A percentile compares a stretch with the other conserved stretches of the same genome.
Evolutionary conservation across 2,888 invertebrate genomes (phyloP).

Genomic region (Torymus auratus): DNA sequence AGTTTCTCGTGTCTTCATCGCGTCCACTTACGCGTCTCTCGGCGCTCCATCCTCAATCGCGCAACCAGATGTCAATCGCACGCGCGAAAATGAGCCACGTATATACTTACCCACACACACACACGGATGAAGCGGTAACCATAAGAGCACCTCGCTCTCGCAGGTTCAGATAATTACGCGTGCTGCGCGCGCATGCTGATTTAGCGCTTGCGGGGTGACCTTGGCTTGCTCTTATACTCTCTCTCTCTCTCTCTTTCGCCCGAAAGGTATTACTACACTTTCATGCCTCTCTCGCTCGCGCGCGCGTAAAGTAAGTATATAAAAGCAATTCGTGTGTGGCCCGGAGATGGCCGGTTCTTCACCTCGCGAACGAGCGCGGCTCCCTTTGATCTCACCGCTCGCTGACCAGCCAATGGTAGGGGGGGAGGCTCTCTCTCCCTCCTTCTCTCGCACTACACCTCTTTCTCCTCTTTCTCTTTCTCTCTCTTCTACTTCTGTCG

Average conservation of each 20-base stretch:
- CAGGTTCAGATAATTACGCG: constrained; percentile 34
- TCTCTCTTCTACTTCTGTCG: constrained; percentile 51
- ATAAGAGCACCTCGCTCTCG: too few relatives aligned
- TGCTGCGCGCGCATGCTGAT: constrained; percentile 53
- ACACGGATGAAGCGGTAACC: too few relatives aligned
- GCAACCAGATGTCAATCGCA: neutral
- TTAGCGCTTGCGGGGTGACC: constrained; percentile 56
- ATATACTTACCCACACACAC: too few relatives aligned
- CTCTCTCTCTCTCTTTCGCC: constrained; percentile 28
- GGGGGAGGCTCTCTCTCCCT: constrained; percentile 57
- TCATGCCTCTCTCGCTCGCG: constrained; percentile 61
- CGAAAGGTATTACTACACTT: constrained; percentile 69
- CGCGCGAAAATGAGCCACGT: too few relatives aligned
- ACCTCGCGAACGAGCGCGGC: constrained; percentile 76
- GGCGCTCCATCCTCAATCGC: neutral
- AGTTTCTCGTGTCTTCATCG: too few relatives aligned
- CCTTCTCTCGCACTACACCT: constrained; percentile 27
- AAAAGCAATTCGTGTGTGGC: constrained; percentile 77
- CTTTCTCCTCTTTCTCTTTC: constrained; percentile 35
- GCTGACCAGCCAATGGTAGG: constrained; percentile 70
- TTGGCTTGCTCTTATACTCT: constrained; percentile 27
- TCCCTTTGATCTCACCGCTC: constrained; percentile 74
- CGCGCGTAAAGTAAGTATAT: constrained; percentile 72
- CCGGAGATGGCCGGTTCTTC: constrained; percentile 77
- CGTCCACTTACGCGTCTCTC: too few relatives aligned